These are phyloP conservation scores for Ophion ventricosus DNA, from an alignment of 2,888 invertebrate genomes.

Conservation along the genomic window DNA sequence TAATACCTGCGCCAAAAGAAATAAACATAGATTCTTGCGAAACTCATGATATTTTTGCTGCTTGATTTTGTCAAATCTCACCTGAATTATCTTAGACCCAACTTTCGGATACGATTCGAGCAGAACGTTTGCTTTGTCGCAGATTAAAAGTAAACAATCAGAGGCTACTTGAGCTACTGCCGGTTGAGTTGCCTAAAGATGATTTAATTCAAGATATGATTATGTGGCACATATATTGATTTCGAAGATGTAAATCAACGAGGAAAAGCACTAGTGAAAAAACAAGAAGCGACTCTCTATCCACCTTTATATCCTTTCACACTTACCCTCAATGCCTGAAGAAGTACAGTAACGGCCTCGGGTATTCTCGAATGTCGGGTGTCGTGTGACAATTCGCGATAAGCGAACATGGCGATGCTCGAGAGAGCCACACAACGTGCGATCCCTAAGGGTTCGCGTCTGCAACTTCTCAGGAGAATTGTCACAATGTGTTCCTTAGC, in stretches of 20 bases:
- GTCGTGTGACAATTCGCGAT: conserved; percentile 87
- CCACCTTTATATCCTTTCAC: background rate
- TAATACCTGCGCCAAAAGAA: conserved; percentile 79
- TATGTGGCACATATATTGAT: background rate
- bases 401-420: conserved; percentile 91
- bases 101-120: conserved; percentile 90
- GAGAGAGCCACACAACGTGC: conserved; percentile 95
- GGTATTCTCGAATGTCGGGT: conserved; percentile 87
- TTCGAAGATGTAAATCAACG: conserved; percentile 32
- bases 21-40: background rate
- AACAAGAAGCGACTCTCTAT: background rate
- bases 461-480: conserved; percentile 93
- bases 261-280: conserved; percentile 47
- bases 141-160: conserved; percentile 90
- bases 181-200: conserved; percentile 79
- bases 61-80: conserved; percentile 69
- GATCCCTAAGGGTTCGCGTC: conserved; percentile 93
- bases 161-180: conserved; percentile 93
- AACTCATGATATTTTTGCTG: background rate
- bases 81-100: conserved; percentile 87
- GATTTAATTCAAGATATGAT: conserved; percentile 17
- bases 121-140: conserved; percentile 91
- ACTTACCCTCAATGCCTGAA: conserved; percentile 88
- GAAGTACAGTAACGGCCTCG: conserved; percentile 88
- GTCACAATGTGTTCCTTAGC: conserved; percentile 95